A percentile compares a stretch with the other conserved stretches of the same genome.
phyloP scores from a whole-genome alignment of 2,113 vertebrate species.

The Diphyllodes magnificus region DNA sequence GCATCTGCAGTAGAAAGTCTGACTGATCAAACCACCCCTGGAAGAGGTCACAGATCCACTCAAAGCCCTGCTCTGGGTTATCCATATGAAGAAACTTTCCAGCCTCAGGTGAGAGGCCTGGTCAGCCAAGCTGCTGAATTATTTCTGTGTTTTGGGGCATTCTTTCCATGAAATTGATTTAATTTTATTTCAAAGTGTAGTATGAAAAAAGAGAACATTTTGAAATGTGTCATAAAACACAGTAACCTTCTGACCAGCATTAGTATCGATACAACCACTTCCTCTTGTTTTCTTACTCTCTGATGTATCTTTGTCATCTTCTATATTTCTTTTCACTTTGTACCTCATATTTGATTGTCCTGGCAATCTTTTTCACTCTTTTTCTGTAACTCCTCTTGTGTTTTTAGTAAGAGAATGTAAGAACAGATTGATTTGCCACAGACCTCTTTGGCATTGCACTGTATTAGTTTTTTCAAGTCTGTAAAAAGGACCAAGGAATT shows the following conservation, averaged over 20 bases:
- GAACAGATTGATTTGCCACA: background rate
- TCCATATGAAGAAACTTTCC: background rate
- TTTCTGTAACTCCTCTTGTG: background rate
- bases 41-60: background rate
- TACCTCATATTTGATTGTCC: background rate
- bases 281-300: background rate
- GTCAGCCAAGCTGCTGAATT: background rate
- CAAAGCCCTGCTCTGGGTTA: background rate
- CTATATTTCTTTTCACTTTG: background rate
- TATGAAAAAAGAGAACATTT: background rate
- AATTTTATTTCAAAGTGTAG: background rate
- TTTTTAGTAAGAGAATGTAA: background rate
- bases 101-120: background rate
- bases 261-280: background rate
- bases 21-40: background rate
- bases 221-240: background rate
- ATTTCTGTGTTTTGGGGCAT: background rate
- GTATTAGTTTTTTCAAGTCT: background rate
- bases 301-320: background rate
- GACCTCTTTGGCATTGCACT: background rate
- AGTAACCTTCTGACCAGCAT: background rate
- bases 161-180: background rate
- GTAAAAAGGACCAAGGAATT: background rate
- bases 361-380: background rate
- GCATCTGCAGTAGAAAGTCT: background rate